phyloP scores from a whole-genome alignment of 2,797 vertebrate genomes.

The Cheirogaleus major region DNA sequence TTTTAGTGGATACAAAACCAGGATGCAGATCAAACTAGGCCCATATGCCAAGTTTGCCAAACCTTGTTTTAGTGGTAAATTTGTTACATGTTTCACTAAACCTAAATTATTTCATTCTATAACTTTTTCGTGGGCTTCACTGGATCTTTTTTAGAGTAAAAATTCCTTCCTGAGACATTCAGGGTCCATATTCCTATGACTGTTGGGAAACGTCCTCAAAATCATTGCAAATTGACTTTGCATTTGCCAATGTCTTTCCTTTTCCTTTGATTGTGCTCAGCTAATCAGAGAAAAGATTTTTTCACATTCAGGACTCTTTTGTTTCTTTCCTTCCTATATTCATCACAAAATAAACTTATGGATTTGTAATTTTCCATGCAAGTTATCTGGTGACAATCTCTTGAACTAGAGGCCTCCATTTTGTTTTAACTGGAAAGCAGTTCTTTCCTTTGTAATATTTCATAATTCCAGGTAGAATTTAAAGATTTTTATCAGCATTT shows the following conservation, averaged over 20 bases:
- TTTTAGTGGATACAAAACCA: neutral
- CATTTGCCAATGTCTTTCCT: neutral
- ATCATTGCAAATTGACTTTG: neutral
- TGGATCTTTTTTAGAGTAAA: neutral
- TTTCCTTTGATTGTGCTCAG: neutral
- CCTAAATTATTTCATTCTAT: neutral
- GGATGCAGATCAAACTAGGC: neutral
- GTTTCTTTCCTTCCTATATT: neutral
- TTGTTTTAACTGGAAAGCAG: neutral
- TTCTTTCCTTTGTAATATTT: neutral
- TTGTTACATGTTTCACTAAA: neutral
- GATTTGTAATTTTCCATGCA: too few relatives aligned
- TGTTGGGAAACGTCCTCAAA: neutral
- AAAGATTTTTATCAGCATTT: slow-evolving; percentile 33
- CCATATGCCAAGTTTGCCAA: neutral
- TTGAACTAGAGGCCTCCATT: neutral
- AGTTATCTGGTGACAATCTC: neutral
- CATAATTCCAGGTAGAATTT: neutral
- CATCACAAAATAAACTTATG: neutral
- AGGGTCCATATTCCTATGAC: neutral
- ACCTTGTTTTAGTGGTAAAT: neutral
- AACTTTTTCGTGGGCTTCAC: neutral
- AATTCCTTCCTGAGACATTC: neutral
- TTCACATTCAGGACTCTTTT: neutral
- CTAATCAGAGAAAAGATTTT: slow-evolving; percentile 9